These are phyloP conservation scores for Bucco capensis DNA, from an alignment of 2,113 vertebrate genomes.

Conservation along the genomic window DNA sequence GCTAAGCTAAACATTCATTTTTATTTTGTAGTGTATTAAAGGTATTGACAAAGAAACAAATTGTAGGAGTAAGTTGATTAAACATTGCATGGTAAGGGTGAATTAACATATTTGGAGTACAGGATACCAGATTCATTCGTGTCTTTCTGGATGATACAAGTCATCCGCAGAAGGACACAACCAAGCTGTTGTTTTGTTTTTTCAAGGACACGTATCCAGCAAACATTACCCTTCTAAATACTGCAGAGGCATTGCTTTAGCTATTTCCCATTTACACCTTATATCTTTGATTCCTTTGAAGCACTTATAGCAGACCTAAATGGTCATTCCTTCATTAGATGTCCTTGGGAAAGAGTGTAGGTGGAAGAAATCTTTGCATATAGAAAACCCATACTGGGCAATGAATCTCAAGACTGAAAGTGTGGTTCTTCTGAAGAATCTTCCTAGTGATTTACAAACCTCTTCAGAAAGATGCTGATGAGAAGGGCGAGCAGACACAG, in stretches of 20 bases:
- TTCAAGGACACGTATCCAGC: not conserved
- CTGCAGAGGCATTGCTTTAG: not conserved
- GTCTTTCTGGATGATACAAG: not conserved
- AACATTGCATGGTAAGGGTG: not conserved
- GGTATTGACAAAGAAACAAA: constrained; percentile 35
- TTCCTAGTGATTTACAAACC: not conserved
- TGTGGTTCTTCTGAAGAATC: not conserved
- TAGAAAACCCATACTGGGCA: not conserved
- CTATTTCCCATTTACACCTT: not conserved
- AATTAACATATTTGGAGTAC: constrained; percentile 18
- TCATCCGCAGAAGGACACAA: not conserved
- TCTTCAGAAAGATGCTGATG: not conserved
- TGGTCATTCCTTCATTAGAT: not conserved
- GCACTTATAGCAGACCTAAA: not conserved
- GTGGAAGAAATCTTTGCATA: not conserved
- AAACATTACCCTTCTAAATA: not conserved
- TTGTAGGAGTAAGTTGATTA: constrained; percentile 31
- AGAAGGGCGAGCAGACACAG: not conserved
- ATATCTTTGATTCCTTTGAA: not conserved
- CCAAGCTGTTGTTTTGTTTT: not conserved
- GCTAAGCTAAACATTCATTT: constrained; percentile 16
- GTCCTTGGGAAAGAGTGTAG: not conserved
- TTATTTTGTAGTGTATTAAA: constrained; percentile 22
- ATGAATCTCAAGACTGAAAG: not conserved
- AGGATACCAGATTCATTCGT: not conserved